Percentiles rank a stretch among this genome's conserved stretches.
Conservation (phyloP, 2,888 invertebrate genomes). For the Allacma fusca region DNA sequence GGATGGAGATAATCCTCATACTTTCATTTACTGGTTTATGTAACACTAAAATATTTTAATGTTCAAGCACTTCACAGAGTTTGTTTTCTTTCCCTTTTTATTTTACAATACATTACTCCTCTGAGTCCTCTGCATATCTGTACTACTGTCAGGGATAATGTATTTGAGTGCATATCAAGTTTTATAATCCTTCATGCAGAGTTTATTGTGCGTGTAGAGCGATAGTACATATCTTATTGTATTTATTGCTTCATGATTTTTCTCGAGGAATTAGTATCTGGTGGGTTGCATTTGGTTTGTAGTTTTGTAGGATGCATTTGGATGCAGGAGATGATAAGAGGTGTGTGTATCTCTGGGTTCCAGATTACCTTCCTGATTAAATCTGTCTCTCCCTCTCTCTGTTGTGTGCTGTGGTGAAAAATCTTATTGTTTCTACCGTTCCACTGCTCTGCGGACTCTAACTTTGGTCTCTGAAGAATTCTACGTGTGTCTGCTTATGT, state of each 20-base stretch:
- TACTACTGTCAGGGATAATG: too few species aligned
- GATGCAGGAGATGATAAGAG: not conserved
- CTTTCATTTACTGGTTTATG: constrained; percentile 29
- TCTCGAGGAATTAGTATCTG: too few species aligned
- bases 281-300: too few species aligned
- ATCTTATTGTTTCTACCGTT: constrained; percentile 27
- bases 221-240: too few species aligned
- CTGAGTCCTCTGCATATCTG: too few species aligned
- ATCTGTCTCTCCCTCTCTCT: constrained; percentile 7
- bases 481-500: not conserved
- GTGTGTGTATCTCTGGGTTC: not conserved
- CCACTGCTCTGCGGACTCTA: too few species aligned
- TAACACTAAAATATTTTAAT: constrained; percentile 27
- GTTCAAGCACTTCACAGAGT: constrained; percentile 19
- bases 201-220: too few species aligned
- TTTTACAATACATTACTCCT: too few species aligned
- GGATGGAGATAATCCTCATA: constrained; percentile 28
- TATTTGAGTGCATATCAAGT: too few species aligned
- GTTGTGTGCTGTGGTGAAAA: constrained; percentile 10
- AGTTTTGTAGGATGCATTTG: not conserved
- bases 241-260: too few species aligned
- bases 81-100: constrained; percentile 3
- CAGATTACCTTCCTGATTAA: constrained; percentile 32
- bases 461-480: not conserved
- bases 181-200: too few species aligned